Conservation (phyloP, 1,140 invertebrate genomes). For the Subanguina moxae region DNA sequence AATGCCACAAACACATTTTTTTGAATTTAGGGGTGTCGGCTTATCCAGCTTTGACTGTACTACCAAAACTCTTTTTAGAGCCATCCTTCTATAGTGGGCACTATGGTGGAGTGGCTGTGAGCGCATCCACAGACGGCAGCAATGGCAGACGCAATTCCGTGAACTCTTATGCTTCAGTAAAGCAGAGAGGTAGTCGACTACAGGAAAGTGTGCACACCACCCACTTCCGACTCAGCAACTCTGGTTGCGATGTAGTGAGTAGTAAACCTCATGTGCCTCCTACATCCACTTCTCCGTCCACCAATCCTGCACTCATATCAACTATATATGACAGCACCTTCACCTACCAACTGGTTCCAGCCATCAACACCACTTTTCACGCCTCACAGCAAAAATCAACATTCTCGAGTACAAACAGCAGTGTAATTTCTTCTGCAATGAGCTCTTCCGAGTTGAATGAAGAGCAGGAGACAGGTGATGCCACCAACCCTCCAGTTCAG, state of each 20-base stretch:
- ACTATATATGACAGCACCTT: not conserved
- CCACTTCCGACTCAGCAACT: constrained; percentile 1
- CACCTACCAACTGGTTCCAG: not conserved
- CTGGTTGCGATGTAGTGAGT: not conserved
- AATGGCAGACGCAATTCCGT: not conserved
- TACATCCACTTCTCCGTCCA: not conserved
- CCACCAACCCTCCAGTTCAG: too few species aligned
- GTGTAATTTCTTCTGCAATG: too few species aligned
- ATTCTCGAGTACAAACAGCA: not conserved
- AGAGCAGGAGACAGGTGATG: not conserved
- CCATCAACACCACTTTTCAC: not conserved
- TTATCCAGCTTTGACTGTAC: too few species aligned
- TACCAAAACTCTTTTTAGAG: too few species aligned
- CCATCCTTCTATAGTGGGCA: not conserved
- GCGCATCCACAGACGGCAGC: not conserved
- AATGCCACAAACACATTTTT: too few species aligned
- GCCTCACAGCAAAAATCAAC: not conserved
- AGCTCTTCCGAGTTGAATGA: not conserved
- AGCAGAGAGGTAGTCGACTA: not conserved
- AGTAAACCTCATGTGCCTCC: not conserved
- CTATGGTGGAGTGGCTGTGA: not conserved
- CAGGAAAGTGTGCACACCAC: not conserved
- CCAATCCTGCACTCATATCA: not conserved
- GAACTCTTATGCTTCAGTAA: constrained; percentile 5
- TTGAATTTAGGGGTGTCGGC: too few species aligned